Percentiles rank a stretch among this genome's conserved stretches.
These are phyloP conservation scores for Hirtodrosophila alboralis DNA, from an alignment of 2,888 invertebrate genomes.

Conservation along the genomic window DNA sequence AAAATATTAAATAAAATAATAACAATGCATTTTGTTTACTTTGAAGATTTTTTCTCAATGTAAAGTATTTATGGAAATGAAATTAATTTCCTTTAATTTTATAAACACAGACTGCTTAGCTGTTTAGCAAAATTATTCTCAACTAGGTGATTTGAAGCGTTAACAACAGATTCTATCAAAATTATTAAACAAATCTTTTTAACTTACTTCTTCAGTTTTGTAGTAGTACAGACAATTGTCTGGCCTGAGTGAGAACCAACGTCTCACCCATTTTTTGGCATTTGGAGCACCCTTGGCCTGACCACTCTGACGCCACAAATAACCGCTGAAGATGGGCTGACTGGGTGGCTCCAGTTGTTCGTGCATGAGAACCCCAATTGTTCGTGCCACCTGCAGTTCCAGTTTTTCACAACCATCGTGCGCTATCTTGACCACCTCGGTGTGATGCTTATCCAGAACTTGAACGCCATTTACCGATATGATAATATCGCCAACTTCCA, in stretches of 20 bases:
- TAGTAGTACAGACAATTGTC: slow-evolving; percentile 98
- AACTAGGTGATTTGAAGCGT: too few species aligned
- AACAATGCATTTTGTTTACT: too few species aligned
- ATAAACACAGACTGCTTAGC: too few species aligned
- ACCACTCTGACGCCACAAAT: slow-evolving; percentile 90
- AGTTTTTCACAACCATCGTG: slow-evolving; percentile 94
- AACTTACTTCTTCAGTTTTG: slow-evolving; percentile 93
- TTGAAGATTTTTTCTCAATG: too few species aligned
- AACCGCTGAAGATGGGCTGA: slow-evolving; percentile 89
- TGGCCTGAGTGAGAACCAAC: slow-evolving; percentile 95
- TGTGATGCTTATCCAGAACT: slow-evolving; percentile 96
- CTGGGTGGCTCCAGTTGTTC: slow-evolving; percentile 87
- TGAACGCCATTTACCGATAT: slow-evolving; percentile 95
- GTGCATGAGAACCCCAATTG: slow-evolving; percentile 91
- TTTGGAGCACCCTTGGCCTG: slow-evolving; percentile 86
- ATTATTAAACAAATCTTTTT: too few species aligned
- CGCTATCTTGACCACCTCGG: slow-evolving; percentile 96
- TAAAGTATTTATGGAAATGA: too few species aligned
- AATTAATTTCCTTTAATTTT: too few species aligned
- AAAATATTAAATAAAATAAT: too few species aligned
- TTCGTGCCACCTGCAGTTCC: slow-evolving; percentile 94
- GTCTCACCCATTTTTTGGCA: slow-evolving; percentile 90
- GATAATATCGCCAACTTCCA: slow-evolving; percentile 97
- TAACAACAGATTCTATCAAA: too few species aligned
- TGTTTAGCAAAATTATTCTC: too few species aligned